A percentile compares a stretch with the other conserved stretches of the same genome.
These are phyloP conservation scores for Gallinago undulata DNA, from an alignment of 2,113 vertebrate genomes.

Conservation along the genomic window DNA sequence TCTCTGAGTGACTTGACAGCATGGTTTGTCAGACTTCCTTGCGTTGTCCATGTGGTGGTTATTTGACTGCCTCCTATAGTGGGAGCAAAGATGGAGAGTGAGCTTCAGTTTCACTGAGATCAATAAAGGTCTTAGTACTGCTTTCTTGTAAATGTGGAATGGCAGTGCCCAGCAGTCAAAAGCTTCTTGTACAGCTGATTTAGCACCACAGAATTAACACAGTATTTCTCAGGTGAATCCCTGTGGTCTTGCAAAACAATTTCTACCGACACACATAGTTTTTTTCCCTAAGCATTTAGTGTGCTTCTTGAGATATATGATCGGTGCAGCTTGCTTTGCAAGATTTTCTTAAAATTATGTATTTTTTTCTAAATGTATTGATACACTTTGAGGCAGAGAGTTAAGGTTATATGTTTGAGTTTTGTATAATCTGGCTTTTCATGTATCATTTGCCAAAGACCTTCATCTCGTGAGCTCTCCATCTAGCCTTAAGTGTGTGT, in stretches of 20 bases:
- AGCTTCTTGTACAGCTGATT: background rate
- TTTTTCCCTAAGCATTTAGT: background rate
- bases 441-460: background rate
- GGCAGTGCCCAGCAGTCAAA: background rate
- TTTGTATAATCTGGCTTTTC: background rate
- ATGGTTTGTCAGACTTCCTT: background rate
- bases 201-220: background rate
- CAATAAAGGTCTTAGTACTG: background rate
- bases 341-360: background rate
- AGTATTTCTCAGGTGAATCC: background rate
- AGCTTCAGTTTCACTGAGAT: background rate
- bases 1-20: background rate
- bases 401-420: background rate
- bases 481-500: background rate
- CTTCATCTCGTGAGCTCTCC: background rate
- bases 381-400: background rate
- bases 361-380: background rate
- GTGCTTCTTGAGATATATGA: background rate
- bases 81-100: background rate
- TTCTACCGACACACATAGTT: background rate
- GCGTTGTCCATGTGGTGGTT: background rate
- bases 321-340: background rate
- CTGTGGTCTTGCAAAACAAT: background rate
- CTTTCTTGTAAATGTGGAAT: background rate
- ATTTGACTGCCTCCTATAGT: background rate